Conservation (phyloP, 1,140 invertebrate species). For the Oncopodura yosiiana region DNA sequence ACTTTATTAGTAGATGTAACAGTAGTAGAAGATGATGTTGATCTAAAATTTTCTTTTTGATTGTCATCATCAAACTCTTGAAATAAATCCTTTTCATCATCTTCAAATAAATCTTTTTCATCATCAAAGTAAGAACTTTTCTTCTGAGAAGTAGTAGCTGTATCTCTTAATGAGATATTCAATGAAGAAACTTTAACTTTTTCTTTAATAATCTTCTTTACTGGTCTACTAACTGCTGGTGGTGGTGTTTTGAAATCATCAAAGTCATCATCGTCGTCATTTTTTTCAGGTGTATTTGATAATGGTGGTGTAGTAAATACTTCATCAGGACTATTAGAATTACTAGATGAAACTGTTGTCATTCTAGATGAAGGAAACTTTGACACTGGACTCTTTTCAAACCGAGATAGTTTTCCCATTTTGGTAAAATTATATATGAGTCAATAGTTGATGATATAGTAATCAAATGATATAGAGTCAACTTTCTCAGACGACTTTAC, state of each 20-base stretch:
- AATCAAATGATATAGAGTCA: too few species aligned
- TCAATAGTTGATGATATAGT: too few species aligned
- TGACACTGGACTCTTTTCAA: conserved; percentile 1
- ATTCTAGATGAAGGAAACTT: conserved; percentile 1
- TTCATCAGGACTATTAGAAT: too few species aligned
- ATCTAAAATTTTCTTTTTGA: too few species aligned
- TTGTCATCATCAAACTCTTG: too few species aligned
- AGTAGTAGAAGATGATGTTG: too few species aligned
- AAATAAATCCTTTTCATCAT: neutral
- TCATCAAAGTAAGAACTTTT: too few species aligned
- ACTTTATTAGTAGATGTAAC: neutral
- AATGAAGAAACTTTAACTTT: neutral
- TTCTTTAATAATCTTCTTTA: too few species aligned
- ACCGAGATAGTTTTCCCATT: conserved; percentile 10
- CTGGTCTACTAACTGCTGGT: neutral
- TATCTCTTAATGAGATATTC: neutral
- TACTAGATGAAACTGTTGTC: neutral
- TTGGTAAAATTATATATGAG: too few species aligned
- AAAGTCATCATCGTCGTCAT: neutral
- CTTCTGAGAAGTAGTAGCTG: too few species aligned
- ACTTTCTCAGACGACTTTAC: too few species aligned
- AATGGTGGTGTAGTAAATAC: neutral
- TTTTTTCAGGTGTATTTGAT: neutral
- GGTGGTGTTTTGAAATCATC: neutral
- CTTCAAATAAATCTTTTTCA: conserved; percentile 2